Evolutionary conservation across 2,113 vertebrate species (phyloP).

Genomic region (Tauraco erythrolophus): DNA sequence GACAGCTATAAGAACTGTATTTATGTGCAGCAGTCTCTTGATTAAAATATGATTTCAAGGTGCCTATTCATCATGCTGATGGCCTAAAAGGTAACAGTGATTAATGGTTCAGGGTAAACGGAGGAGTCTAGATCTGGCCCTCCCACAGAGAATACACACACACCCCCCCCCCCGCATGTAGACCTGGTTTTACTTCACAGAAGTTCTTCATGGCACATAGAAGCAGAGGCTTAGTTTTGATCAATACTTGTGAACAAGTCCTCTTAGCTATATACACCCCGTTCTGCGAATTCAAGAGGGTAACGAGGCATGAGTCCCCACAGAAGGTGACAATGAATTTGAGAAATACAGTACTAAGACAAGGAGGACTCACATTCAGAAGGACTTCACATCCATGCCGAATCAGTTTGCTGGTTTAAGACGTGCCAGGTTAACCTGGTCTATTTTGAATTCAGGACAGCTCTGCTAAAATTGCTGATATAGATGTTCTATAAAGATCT

Average conservation of each 20-base stretch:
- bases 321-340: not conserved
- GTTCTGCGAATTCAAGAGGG: not conserved
- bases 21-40: not conserved
- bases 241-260: not conserved
- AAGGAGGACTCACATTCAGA: not conserved
- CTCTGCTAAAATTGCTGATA: not conserved
- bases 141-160: not conserved
- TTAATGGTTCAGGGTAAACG: not conserved
- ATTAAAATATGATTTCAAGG: not conserved
- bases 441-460: not conserved
- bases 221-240: not conserved
- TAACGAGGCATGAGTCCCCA: not conserved
- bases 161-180: not conserved
- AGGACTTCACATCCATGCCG: not conserved
- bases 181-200: not conserved
- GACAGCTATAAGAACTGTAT: fast-evolving
- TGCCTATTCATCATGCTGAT: not conserved
- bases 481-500: not conserved
- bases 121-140: not conserved
- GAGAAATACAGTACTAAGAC: not conserved
- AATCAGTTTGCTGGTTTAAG: not conserved
- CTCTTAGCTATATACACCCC: not conserved
- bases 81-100: not conserved
- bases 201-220: not conserved
- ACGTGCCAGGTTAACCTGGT: not conserved